Conservation (phyloP, 2,888 invertebrate genomes). For the Apamea sordens region DNA sequence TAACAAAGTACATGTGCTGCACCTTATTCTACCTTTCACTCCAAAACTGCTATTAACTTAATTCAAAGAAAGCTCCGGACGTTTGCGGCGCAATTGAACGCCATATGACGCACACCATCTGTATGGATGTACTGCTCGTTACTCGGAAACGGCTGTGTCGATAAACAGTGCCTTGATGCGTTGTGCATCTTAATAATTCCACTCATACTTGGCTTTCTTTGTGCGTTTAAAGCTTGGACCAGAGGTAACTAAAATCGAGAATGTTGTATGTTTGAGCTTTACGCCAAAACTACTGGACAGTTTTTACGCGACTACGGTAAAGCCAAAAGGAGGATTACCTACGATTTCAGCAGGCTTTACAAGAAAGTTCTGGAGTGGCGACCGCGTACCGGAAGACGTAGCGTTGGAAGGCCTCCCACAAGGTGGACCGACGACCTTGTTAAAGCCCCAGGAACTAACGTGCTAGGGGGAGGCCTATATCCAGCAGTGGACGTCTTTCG, state of each 20-base stretch:
- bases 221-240: background rate
- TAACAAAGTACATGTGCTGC: conserved; percentile 1
- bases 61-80: conserved; percentile 59
- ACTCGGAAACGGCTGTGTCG: conserved; percentile 57
- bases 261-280: background rate
- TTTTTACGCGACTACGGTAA: background rate
- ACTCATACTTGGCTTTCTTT: background rate
- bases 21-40: background rate
- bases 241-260: no score
- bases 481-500: no score
- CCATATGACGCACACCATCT: conserved; percentile 62
- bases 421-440: no score
- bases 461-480: no score
- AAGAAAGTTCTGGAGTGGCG: no score
- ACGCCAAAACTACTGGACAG: background rate
- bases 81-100: conserved; percentile 45
- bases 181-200: conserved; percentile 25
- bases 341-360: background rate
- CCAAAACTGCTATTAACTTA: conserved; percentile 11
- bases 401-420: no score
- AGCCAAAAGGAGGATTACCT: background rate
- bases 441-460: no score
- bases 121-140: conserved; percentile 41
- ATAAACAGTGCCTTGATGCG: conserved; percentile 20
- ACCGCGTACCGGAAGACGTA: no score